Evolutionary conservation across 1,140 invertebrate species (phyloP).

Genomic region (Druon quercuslanigerum): DNA sequence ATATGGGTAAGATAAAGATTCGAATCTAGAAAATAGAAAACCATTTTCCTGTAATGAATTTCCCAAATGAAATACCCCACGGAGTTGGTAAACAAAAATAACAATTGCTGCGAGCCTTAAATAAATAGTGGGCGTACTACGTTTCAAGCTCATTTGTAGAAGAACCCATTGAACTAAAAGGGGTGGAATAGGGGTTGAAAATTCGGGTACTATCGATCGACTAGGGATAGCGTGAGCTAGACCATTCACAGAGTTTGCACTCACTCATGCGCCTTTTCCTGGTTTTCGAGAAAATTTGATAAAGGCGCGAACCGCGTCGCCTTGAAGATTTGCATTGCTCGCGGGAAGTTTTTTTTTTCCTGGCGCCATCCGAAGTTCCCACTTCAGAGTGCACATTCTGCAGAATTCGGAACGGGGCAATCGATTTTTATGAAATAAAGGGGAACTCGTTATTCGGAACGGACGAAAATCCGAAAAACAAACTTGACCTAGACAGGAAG

Average conservation of each 20-base stretch:
- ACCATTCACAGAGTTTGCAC: constrained; percentile 33
- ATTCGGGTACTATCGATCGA: constrained; percentile 38
- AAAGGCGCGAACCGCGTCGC: constrained; percentile 29
- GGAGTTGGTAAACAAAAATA: not conserved
- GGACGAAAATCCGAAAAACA: not conserved
- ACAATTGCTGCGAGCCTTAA: not conserved
- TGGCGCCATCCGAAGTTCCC: not conserved
- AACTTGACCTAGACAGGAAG: not conserved
- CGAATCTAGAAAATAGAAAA: too few relatives aligned
- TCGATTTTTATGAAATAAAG: constrained; percentile 16
- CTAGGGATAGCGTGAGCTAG: constrained; percentile 20
- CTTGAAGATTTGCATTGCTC: constrained; percentile 29
- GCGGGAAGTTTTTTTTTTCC: not conserved
- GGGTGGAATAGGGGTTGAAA: constrained; percentile 28
- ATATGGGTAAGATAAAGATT: too few relatives aligned
- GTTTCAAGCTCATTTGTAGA: not conserved
- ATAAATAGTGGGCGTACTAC: constrained; percentile 5
- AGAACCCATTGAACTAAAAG: constrained; percentile 1
- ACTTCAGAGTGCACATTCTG: not conserved
- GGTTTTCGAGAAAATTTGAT: constrained; percentile 43
- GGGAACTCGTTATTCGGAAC: constrained; percentile 15
- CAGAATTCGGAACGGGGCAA: not conserved
- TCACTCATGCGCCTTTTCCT: constrained; percentile 42
- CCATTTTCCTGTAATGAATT: too few relatives aligned
- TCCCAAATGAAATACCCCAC: too few relatives aligned